Evolutionary conservation across 1,140 invertebrate species (phyloP).

Genomic region (Drosophila ananassae): DNA sequence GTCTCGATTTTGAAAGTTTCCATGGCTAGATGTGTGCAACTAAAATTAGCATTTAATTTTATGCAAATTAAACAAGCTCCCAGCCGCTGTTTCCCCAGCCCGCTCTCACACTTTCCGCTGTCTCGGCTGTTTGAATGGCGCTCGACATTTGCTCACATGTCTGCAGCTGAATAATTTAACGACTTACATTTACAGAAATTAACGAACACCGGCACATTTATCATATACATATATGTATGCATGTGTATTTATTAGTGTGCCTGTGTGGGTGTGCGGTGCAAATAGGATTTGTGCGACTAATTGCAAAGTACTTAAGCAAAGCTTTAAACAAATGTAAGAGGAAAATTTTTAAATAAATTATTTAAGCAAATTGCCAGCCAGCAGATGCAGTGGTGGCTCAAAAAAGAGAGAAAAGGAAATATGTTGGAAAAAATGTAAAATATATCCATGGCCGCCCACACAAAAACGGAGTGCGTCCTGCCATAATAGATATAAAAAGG

Average conservation of each 20-base stretch:
- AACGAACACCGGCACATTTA: slow-evolving; percentile 49
- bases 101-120: neutral
- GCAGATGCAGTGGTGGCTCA: slow-evolving; percentile 8
- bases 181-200: slow-evolving; percentile 81
- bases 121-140: slow-evolving; percentile 30
- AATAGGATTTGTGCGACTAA: slow-evolving; percentile 82
- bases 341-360: slow-evolving; percentile 77
- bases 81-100: neutral
- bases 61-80: slow-evolving; percentile 64
- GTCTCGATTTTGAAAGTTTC: neutral
- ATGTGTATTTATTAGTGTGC: slow-evolving; percentile 33
- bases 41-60: slow-evolving; percentile 77
- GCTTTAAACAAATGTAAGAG: slow-evolving; percentile 80
- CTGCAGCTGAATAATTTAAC: slow-evolving; percentile 77
- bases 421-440: slow-evolving; percentile 5
- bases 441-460: slow-evolving; percentile 18
- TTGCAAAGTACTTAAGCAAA: slow-evolving; percentile 83
- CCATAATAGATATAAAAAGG: slow-evolving; percentile 67
- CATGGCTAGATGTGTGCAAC: slow-evolving; percentile 38
- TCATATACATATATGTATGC: slow-evolving; percentile 1
- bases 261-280: slow-evolving; percentile 46
- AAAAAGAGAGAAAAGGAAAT: slow-evolving; percentile 20
- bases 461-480: slow-evolving; percentile 25
- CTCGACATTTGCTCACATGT: slow-evolving; percentile 63
- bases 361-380: slow-evolving; percentile 60